Conservation (phyloP, 2,888 invertebrate genomes). For the Leptura quadrifasciata region DNA sequence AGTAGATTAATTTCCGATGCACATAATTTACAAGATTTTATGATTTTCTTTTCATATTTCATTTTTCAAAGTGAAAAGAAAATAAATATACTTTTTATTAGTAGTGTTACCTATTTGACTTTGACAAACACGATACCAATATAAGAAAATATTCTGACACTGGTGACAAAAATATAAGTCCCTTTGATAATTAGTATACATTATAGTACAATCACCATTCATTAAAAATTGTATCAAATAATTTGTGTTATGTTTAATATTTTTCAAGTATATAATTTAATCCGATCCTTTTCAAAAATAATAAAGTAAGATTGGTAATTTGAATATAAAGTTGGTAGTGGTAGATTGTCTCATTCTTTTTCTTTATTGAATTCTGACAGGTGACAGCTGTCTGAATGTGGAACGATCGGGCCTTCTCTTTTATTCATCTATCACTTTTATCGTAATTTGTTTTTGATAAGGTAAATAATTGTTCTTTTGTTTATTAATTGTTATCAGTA, state of each 20-base stretch:
- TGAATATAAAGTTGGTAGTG: not conserved
- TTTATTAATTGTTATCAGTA: conserved; percentile 1
- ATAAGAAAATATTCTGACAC: not conserved
- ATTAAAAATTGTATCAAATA: too few relatives aligned
- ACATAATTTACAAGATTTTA: not conserved
- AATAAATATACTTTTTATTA: not conserved
- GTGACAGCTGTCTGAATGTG: conserved; percentile 20
- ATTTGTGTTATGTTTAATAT: too few relatives aligned
- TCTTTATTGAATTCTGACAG: conserved; percentile 8
- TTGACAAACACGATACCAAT: not conserved
- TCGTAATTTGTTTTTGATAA: conserved; percentile 1
- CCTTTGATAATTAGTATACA: not conserved
- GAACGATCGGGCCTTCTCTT: not conserved
- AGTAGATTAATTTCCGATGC: not conserved
- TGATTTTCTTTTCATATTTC: not conserved
- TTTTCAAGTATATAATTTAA: too few relatives aligned
- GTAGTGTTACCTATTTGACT: not conserved
- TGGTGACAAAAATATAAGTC: conserved; percentile 2
- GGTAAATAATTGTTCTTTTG: conserved; percentile 30
- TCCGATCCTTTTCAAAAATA: too few relatives aligned
- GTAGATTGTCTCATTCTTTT: not conserved
- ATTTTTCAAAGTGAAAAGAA: not conserved
- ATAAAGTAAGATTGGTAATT: not conserved
- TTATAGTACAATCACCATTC: too few relatives aligned
- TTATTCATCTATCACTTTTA: not conserved